phyloP scores from a whole-genome alignment of 2,888 invertebrate genomes.

The Watsonalla cultraria region DNA sequence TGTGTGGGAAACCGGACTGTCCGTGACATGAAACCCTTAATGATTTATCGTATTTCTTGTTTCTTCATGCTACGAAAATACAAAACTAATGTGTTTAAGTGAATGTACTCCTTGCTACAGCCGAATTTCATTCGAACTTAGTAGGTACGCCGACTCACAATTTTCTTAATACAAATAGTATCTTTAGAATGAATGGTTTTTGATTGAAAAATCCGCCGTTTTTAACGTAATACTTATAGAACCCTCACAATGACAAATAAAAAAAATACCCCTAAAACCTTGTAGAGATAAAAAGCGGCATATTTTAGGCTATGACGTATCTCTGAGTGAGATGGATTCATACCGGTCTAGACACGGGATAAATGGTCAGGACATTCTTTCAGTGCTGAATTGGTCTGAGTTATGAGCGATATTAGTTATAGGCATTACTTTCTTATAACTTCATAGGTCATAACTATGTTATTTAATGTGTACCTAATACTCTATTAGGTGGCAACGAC shows the following conservation, averaged over 20 bases:
- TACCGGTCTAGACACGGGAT: neutral
- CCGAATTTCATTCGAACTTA: too few relatives aligned
- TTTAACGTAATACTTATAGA: neutral
- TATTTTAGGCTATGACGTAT: neutral
- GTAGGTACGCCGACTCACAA: too few relatives aligned
- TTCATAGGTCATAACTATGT: too few relatives aligned
- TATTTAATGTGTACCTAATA: too few relatives aligned
- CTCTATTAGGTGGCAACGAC: too few relatives aligned
- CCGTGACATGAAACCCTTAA: neutral
- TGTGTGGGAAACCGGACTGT: conserved; percentile 3
- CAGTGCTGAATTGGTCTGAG: neutral
- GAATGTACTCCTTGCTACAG: too few relatives aligned
- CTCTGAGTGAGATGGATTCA: neutral
- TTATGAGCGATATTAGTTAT: neutral
- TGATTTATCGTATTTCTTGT: neutral
- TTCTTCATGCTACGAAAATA: neutral
- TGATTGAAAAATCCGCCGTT: too few relatives aligned
- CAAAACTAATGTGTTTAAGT: neutral
- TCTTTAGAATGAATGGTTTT: too few relatives aligned
- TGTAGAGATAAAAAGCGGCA: neutral
- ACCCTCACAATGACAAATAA: neutral
- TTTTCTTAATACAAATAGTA: too few relatives aligned
- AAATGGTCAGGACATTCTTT: neutral
- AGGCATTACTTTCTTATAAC: too few relatives aligned
- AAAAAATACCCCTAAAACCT: neutral